Evolutionary conservation across 2,797 vertebrate species (phyloP).

Genomic region (Xenops minutus): DNA sequence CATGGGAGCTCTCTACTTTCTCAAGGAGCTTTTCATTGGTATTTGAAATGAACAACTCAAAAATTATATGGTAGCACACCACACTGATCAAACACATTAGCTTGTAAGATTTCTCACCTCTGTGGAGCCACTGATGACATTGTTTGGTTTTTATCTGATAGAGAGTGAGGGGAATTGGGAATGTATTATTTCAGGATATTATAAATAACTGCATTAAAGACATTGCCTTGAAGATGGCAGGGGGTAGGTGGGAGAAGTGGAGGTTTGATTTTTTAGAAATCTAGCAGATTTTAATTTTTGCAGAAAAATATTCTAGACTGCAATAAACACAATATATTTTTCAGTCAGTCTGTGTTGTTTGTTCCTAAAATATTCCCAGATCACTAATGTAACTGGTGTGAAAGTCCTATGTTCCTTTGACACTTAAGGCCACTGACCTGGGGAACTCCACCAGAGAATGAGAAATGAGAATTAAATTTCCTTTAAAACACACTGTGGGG

Average conservation of each 20-base stretch:
- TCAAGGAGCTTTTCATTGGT: not conserved
- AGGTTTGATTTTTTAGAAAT: not conserved
- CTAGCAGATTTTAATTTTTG: not conserved
- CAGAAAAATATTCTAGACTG: not conserved
- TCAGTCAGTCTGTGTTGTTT: not conserved
- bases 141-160: conserved; percentile 31
- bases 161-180: not conserved
- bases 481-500: not conserved
- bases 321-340: not conserved
- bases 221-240: not conserved
- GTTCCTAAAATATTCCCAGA: not conserved
- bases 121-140: not conserved
- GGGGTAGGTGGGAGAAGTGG: not conserved
- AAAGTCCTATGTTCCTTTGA: not conserved
- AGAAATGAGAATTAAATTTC: not conserved
- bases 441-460: not conserved
- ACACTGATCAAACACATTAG: conserved; percentile 49
- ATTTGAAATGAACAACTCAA: conserved; percentile 44
- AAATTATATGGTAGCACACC: not conserved
- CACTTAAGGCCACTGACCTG: not conserved
- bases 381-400: not conserved
- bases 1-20: conserved; percentile 18
- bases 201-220: conserved; percentile 26
- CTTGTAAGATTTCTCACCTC: conserved; percentile 41
- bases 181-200: conserved; percentile 7